Base-by-base conservation (phyloP, 2,888 invertebrate genomes). In the Meloe dianella region DNA sequence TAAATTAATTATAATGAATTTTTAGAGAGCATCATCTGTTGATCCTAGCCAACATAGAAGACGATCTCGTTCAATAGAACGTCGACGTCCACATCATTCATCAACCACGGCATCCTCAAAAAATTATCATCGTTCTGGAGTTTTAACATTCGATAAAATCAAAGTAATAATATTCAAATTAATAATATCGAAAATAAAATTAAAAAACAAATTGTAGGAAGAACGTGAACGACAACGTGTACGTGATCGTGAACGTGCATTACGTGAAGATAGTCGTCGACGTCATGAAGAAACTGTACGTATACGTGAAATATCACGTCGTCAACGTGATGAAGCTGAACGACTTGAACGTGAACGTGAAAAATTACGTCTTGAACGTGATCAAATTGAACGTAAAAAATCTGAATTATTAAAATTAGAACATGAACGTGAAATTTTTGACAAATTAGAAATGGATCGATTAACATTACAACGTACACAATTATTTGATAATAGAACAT, bases 321-420 rank as follows among this genome's bases (percentile, higher is more conserved):
- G 92, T 10, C 94, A 96, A 81, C 89, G 94, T 5, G 92, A 92
- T 80, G 96, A 97, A 84, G 93, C 95, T 41, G 88, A 91, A 57
- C 90, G 94, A 61, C 86, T 96, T 61, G 92, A 91, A 68, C 87
- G 93, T 60, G 95, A 95, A 81, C 87, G 94, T 29, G 92, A 94
- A 77, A 92, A 93, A 78, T 84, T 95, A 70, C 88, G 92, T 57
- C 85, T 93, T 14, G 97, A 97, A 84, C 89, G 95, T 24, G 95
- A 95, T 77, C 90, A 92, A 74, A 90, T 96, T 63, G 97, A 97
- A 80, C 89, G 93, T 3, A 95, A 96, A 80, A 94, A 94, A 83
- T 91, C 27, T 17, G 95, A 96, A 79, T 82, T 96, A 27, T 85
- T 96, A 73, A 89, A 93, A 61, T 82, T 95, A 71, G 95, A 96